Evolutionary conservation across 2,888 invertebrate species (phyloP).

Genomic region (Diaphora mendica): DNA sequence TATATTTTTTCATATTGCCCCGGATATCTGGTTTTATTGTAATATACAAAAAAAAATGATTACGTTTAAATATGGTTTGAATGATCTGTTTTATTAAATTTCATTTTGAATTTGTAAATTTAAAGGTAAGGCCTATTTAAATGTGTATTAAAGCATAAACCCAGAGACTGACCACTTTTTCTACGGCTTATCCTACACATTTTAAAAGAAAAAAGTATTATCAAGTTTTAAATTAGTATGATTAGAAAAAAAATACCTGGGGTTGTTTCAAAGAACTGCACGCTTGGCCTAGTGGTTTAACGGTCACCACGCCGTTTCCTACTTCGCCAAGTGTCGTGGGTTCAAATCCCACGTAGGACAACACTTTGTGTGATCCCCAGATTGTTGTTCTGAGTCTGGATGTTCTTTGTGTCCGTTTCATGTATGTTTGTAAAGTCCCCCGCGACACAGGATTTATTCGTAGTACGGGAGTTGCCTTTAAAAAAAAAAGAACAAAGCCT

Average conservation of each 20-base stretch:
- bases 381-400: too few relatives aligned
- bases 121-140: not conserved
- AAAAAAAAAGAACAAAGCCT: too few relatives aligned
- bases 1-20: not conserved
- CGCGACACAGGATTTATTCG: too few relatives aligned
- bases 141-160: not conserved
- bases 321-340: too few relatives aligned
- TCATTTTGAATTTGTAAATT: not conserved
- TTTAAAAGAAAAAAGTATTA: not conserved
- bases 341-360: too few relatives aligned
- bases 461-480: too few relatives aligned
- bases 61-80: not conserved
- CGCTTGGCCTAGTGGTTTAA: too few relatives aligned
- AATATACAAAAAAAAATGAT: not conserved
- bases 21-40: not conserved
- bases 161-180: not conserved
- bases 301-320: too few relatives aligned
- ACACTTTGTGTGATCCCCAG: too few relatives aligned
- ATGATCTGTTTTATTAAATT: not conserved
- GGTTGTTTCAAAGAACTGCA: not conserved
- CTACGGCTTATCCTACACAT: not conserved
- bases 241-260: not conserved
- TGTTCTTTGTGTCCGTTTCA: too few relatives aligned
- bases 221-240: not conserved
- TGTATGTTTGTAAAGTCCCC: too few relatives aligned